Conservation (phyloP, 2,797 vertebrate genomes). For the Sebastes taczanowskii region DNA sequence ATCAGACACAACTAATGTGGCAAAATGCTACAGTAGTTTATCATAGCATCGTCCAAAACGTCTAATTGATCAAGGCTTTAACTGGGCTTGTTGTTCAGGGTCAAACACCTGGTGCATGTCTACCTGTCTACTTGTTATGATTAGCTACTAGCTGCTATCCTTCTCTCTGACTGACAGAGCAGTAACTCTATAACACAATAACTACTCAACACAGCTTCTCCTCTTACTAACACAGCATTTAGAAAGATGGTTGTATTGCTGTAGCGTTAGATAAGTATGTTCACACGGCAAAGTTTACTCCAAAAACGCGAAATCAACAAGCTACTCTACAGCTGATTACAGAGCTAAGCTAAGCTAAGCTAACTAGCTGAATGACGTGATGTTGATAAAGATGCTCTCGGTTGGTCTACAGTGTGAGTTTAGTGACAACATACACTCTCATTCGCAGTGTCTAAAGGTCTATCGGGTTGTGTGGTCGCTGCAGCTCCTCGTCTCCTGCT, state of each 20-base stretch:
- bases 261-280: background rate
- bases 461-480: slow-evolving; percentile 22
- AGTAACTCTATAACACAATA: background rate
- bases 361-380: background rate
- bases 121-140: slow-evolving; percentile 20
- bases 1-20: background rate
- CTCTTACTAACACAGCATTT: no score
- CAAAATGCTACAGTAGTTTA: background rate
- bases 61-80: background rate
- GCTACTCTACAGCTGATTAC: slow-evolving; percentile 37
- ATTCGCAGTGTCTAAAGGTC: slow-evolving; percentile 14
- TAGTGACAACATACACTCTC: slow-evolving; percentile 40
- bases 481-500: slow-evolving; percentile 25
- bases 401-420: background rate
- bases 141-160: background rate
- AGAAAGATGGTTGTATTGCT: background rate
- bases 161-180: background rate
- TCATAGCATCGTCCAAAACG: fast-evolving
- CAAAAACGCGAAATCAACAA: background rate
- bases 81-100: fast-evolving
- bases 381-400: background rate
- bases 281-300: background rate
- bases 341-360: slow-evolving; percentile 14
- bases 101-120: background rate
- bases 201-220: background rate